Base-by-base conservation (phyloP, 2,113 vertebrate species). In the Percina caprodes region DNA sequence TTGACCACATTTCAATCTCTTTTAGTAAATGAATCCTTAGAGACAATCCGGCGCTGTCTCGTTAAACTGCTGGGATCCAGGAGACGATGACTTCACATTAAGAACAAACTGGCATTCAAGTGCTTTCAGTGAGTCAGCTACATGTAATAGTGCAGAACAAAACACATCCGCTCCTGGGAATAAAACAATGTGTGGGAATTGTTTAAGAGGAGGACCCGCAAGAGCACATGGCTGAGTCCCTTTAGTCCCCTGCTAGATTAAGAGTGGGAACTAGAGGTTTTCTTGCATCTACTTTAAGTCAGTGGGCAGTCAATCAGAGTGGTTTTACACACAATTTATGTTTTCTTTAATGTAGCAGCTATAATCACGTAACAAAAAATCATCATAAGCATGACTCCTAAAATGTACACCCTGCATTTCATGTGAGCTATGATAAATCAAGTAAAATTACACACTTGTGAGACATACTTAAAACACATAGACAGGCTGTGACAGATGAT, bases 1-100 rank as follows among this genome's bases (percentile, higher is more conserved):
- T 86, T 91, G 83, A 92, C 94, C 92, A 93, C 91, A 88, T 93
- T 94, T 94, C 93, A 93, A 89, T 95, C 90, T 92, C 86, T 84
- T 87, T 89, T 73, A 90, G 85, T 85, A 88, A 92, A 93, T 88
- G 82, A 91, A 88, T 87, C 93, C 86, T 81, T 48, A 1, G 89
- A 93, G 92, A 94, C 91, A 80, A 84, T 89, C 80, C 60, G 51
- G 66, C 35, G 42, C 89, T 67, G 88, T 89, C 88, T 91, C 51
- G 87, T 92, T 86, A 91, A 93, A 91, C 71, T 79, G 82, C 88
- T 66, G 21, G 8, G 84, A 86, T 90, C 74, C 76, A 42, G 74
- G 77, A 86, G 85, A 78, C 66, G 68, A 58, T 79, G 84, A 74
- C 84, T 85, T 86, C 69, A 67, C 68, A 61, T 77, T 63, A 62